Conservation (phyloP, 1,140 invertebrate genomes). For the Tetragnatha versicolor region DNA sequence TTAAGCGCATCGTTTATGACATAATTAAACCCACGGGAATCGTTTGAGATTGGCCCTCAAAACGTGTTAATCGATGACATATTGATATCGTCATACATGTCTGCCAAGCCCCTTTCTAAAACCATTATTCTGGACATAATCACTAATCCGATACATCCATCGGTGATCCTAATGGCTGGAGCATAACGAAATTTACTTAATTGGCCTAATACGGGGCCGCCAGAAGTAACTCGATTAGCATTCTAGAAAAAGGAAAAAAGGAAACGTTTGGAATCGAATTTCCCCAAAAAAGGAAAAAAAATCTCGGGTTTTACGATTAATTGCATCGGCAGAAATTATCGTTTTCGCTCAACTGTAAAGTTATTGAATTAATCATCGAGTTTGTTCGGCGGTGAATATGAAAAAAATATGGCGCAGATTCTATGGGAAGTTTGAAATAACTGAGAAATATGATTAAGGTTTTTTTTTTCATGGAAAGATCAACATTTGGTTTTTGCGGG, state of each 20-base stretch:
- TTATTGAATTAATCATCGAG: slow-evolving; percentile 37
- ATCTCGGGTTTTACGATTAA: slow-evolving; percentile 7
- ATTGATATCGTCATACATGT: neutral
- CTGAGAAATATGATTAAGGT: slow-evolving; percentile 4
- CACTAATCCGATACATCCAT: slow-evolving; percentile 28
- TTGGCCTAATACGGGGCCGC: slow-evolving; percentile 4
- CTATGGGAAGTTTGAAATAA: neutral
- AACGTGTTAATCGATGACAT: neutral
- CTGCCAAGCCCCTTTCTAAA: neutral
- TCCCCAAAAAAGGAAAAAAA: slow-evolving; percentile 7
- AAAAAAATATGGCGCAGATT: neutral
- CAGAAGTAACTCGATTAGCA: slow-evolving; percentile 34
- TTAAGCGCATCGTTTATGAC: no score
- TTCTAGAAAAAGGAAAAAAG: neutral
- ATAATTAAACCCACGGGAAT: no score
- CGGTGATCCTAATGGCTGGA: neutral
- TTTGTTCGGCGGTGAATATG: neutral
- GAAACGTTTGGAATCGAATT: neutral
- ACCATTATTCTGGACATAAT: slow-evolving; percentile 18
- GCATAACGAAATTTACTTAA: slow-evolving; percentile 25
- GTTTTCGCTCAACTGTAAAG: slow-evolving; percentile 10
- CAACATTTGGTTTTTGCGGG: neutral
- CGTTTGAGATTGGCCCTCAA: no score
- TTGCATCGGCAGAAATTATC: slow-evolving; percentile 10
- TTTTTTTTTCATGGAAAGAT: neutral